Evolutionary conservation across 2,797 vertebrate genomes (phyloP), one percentile per base, ranked within the genome.

Genomic region (Taenioides sp.): DNA sequence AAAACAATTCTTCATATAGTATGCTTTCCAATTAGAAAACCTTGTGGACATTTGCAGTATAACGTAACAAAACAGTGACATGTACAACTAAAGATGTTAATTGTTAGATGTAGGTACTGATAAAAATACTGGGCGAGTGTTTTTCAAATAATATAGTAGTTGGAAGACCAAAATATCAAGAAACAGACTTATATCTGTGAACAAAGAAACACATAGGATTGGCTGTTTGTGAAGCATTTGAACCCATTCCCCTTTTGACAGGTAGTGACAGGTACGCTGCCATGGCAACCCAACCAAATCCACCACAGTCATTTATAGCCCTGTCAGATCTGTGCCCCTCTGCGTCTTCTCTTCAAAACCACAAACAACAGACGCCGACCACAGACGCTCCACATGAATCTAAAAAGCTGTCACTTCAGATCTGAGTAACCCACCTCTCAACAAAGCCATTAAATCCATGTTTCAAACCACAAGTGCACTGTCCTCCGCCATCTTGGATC

Each of bases 201-300:
- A 37, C 28, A 31, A 28, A 37, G 18, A 10, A 20, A 62, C 9
- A 27, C 17, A 37, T 57, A 37, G 28, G 5, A 63, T 72, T 86
- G 78, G 67, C 74, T 80, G 79, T 73, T 75, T 23, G 60, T 70
- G 87, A 83, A 83, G 80, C 76, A 85, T 88, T 78, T 89, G 84
- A 91, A 88, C 85, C 79, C 40, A 50, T 83, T 90, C 88, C 23
- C 54, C 77, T 37, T 84, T 87, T 84, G 84, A 67, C 77, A 86
- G 77, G 80, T 65, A 85, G 81, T 91, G 90, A 91, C 92, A 91
- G 90, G 89, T 90, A 83, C 12, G 91, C 87, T 93, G 90, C 92
- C 80, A 93, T 93, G 90, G 92, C 86, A 94, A 94, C 93, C 72
- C 27, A 84, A 87, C 74, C 77, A 88, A 91, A 85, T 83, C 63